A percentile compares a stretch with the other conserved stretches of the same genome.
These are phyloP conservation scores for Phalacrocorax aristotelis DNA, from an alignment of 2,113 vertebrate species.

Conservation along the genomic window DNA sequence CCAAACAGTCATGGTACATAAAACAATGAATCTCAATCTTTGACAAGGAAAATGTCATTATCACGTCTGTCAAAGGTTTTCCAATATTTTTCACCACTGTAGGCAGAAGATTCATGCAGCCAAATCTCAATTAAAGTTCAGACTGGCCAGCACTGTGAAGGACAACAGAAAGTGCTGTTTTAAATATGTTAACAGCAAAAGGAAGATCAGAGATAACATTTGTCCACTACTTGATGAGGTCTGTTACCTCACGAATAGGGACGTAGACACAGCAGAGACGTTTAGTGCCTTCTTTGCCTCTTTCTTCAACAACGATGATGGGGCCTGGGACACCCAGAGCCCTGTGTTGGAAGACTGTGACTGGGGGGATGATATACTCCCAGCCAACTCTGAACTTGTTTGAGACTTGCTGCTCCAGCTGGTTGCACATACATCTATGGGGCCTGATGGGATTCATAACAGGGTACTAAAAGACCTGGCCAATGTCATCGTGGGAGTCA, in stretches of 20 bases:
- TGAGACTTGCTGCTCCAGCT: background rate
- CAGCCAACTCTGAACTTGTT: background rate
- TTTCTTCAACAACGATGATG: background rate
- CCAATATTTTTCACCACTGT: background rate
- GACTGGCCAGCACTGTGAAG: background rate
- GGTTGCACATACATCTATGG: background rate
- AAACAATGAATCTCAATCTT: background rate
- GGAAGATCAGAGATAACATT: background rate
- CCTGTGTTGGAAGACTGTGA: background rate
- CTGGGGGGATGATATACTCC: background rate
- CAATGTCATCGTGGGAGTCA: background rate
- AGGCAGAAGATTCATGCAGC: background rate
- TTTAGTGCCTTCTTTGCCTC: background rate
- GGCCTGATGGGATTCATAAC: background rate
- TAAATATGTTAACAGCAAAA: background rate
- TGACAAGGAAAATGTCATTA: background rate
- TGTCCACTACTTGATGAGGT: background rate
- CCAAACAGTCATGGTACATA: background rate
- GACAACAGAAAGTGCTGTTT: background rate
- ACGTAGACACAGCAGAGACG: background rate
- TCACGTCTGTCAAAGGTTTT: background rate
- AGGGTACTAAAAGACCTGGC: background rate
- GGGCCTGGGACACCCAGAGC: fast-evolving
- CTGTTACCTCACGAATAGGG: background rate
- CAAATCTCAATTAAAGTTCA: background rate